Evolutionary conservation across 2,113 vertebrate genomes (phyloP), one percentile per base, ranked within the genome.

Genomic region (Epinephelus lanceolatus): DNA sequence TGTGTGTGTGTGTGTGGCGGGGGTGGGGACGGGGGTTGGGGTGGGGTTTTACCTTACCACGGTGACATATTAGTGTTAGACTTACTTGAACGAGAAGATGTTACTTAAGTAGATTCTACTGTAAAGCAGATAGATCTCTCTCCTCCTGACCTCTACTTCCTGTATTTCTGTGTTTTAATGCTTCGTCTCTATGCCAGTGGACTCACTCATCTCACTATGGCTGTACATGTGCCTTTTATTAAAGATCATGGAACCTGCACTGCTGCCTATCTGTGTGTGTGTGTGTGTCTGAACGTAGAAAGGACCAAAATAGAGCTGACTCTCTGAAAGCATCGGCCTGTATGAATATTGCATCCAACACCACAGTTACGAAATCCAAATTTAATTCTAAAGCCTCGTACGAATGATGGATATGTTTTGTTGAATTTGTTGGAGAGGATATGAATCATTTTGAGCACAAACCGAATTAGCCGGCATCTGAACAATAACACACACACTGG

Each of bases 201-300:
- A 94, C 93, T 94, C 90, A 91, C 93, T 94, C 94, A 94, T 94
- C 92, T 94, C 93, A 94, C 94, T 92, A 90, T 94, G 93, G 94
- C 94, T 95, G 94, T 94, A 95, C 92, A 94, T 95, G 94, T 95
- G 94, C 94, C 93, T 95, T 95, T 94, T 94, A 95, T 94, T 95
- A 94, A 95, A 95, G 89, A 91, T 94, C 91, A 94, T 93, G 85
- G 89, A 94, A 94, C 91, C 93, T 93, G 88, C 86, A 42, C 57
- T 6, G 68, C 74, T 71, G 56, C 75, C 60, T 10, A 12, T 12
- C 11, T 45, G 42, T 12, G 8, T 12, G 8, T 45, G 42, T 12
- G 42, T 5, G 49, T 42, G 49, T 25, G 65, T 51, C 1, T 51
- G 65, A 71, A 59, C 57, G 61, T 49, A 25, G 59, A 47, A 15